Evolutionary conservation across 2,113 vertebrate species (phyloP).

Genomic region (Poeciliopsis retropinna): DNA sequence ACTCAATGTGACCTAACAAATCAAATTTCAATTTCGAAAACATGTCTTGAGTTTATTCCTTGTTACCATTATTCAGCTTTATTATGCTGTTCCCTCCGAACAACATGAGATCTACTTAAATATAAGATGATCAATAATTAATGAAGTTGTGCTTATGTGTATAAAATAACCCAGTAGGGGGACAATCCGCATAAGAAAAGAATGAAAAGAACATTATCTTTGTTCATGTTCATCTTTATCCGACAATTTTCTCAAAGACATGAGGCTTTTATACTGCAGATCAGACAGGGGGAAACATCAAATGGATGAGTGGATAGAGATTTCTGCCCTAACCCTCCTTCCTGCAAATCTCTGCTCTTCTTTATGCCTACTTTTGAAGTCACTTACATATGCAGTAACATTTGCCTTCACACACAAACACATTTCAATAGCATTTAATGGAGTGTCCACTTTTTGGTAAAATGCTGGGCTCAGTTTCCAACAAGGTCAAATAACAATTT

Average conservation of each 20-base stretch:
- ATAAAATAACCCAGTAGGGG: slow-evolving; percentile 27
- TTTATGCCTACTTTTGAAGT: slow-evolving; percentile 28
- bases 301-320: slow-evolving; percentile 23
- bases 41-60: slow-evolving; percentile 43
- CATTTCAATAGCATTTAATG: background rate
- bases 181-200: slow-evolving; percentile 18
- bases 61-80: slow-evolving; percentile 35
- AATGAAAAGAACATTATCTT: slow-evolving; percentile 21
- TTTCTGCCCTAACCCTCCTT: slow-evolving; percentile 11
- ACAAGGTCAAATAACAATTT: background rate
- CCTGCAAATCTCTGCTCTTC: slow-evolving; percentile 6
- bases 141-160: slow-evolving; percentile 45
- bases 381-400: background rate
- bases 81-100: background rate
- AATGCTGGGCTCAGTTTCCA: background rate
- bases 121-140: slow-evolving; percentile 73
- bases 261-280: slow-evolving; percentile 30
- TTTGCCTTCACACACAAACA: background rate
- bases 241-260: slow-evolving; percentile 22
- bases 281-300: slow-evolving; percentile 8
- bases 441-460: background rate
- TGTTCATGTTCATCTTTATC: slow-evolving; percentile 21
- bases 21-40: slow-evolving; percentile 47
- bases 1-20: slow-evolving; percentile 27
- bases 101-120: slow-evolving; percentile 31